Base-by-base conservation (phyloP, 2,113 vertebrate species). In the Garra rufa region DNA sequence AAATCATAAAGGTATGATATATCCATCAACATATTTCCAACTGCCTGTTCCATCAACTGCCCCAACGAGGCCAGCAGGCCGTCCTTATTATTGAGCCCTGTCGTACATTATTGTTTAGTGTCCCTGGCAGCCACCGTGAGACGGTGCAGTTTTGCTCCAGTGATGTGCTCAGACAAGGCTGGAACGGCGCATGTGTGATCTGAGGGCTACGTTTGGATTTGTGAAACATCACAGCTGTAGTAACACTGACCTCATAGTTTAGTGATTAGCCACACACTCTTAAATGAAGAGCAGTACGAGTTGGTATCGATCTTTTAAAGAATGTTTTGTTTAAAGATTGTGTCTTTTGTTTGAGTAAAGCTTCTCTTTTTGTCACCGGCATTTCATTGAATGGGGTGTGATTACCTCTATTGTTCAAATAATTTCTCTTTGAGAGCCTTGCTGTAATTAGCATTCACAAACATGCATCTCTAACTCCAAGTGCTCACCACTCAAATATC, bases 371-470 rank as follows among this genome's bases (percentile, higher is more conserved):
- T 80, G 24, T 80, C 59, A 50, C 14, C 34, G 9, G 7, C 26
- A 80, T 17, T 48, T 67, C 43, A 34, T 80, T 80, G 59, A 80
- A 80, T 67, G 19, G 41, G 38, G 59, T 80, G 43, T 67, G 78
- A 80, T 80, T 67, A 34, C 17, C 61, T 21, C 57, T 65, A 4
- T 67, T 80, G 24, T 80, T 65, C 43, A 26, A 41, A 43, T 28
- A 17, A 61, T 79, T 80, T 80, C 24, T 28, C n/a, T 77, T 7
- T 7, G 28, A 76, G 57, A 67, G 24, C 24, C 3, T 24, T 59
- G 3, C 75, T 4, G 41, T 80, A 80, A 80, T 80, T 67, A 80
- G 59, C 78, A 80, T 67, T 80, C 55, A 43, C 38, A 50, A 80
- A 67, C 44, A 21, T 50, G 59, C 26, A 0, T 65, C 61, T 80